Conservation (phyloP, 2,888 invertebrate species). For the Aleiodes testaceus region DNA sequence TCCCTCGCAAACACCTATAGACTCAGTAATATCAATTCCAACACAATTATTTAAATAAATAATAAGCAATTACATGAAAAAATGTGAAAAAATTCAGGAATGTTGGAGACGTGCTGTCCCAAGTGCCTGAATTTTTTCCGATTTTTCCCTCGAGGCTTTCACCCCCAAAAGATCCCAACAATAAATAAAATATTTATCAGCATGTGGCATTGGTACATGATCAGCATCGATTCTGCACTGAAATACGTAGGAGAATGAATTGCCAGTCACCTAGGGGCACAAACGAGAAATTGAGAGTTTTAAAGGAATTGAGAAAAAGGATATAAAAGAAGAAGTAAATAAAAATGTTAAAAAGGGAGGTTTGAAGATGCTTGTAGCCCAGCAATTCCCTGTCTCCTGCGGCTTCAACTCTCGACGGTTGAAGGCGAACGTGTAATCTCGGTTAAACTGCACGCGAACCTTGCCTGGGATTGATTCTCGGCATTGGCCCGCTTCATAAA, state of each 20-base stretch:
- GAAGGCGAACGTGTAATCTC: constrained; percentile 64
- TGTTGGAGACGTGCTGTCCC: too few relatives aligned
- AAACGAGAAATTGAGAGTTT: constrained; percentile 30
- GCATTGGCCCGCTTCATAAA: constrained; percentile 65
- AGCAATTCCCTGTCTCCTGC: constrained; percentile 44
- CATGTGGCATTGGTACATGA: not conserved
- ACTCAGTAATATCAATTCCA: too few relatives aligned
- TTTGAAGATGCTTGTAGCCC: constrained; percentile 37
- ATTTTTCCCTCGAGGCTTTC: too few relatives aligned
- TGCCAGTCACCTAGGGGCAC: not conserved
- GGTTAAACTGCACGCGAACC: constrained; percentile 59
- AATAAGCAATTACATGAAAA: too few relatives aligned
- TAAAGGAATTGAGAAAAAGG: constrained; percentile 14
- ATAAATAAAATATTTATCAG: constrained; percentile 3
- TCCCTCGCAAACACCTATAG: too few relatives aligned
- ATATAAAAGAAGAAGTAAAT: constrained; percentile 26
- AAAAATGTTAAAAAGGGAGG: constrained; percentile 35
- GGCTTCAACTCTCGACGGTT: constrained; percentile 46
- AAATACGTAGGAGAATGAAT: constrained; percentile 17
- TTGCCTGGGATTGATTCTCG: constrained; percentile 66
- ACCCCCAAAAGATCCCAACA: too few relatives aligned
- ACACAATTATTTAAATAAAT: too few relatives aligned
- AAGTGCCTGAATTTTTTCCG: too few relatives aligned
- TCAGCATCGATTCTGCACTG: not conserved
- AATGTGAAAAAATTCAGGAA: too few relatives aligned